Percentiles rank a stretch among this genome's conserved stretches.
phyloP scores from a whole-genome alignment of 2,797 vertebrate genomes.

The Hapalemur alaotrensis region DNA sequence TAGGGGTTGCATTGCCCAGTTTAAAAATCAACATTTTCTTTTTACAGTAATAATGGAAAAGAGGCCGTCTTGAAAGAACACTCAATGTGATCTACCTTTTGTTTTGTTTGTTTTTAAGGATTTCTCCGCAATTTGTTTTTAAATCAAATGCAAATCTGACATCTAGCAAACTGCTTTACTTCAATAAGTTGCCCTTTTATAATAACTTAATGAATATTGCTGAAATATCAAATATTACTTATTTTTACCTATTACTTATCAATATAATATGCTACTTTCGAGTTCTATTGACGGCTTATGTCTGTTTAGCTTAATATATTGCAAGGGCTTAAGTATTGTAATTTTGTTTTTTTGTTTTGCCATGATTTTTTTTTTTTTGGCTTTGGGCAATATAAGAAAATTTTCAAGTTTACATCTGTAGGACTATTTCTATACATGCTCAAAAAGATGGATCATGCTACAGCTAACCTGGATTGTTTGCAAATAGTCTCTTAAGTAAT shows the following conservation, averaged over 20 bases:
- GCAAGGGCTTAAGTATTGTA: neutral
- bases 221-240: constrained; percentile 29
- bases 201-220: neutral
- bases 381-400: neutral
- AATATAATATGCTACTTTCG: neutral
- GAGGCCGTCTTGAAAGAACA: neutral
- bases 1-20: neutral
- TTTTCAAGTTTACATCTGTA: neutral
- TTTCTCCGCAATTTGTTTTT: neutral
- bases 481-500: constrained; percentile 48
- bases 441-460: constrained; percentile 20
- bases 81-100: neutral
- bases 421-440: constrained; percentile 7
- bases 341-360: neutral
- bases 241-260: neutral
- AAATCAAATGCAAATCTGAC: neutral
- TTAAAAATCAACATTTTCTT: neutral
- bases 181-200: neutral
- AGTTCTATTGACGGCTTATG: neutral
- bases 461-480: constrained; percentile 32
- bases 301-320: neutral
- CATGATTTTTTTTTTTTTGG: neutral
- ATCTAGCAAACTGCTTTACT: neutral
- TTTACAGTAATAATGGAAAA: neutral
- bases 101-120: neutral